A percentile compares a stretch with the other conserved stretches of the same genome.
These are phyloP conservation scores for Mythimna albipuncta DNA, from an alignment of 2,888 invertebrate species.

Conservation along the genomic window DNA sequence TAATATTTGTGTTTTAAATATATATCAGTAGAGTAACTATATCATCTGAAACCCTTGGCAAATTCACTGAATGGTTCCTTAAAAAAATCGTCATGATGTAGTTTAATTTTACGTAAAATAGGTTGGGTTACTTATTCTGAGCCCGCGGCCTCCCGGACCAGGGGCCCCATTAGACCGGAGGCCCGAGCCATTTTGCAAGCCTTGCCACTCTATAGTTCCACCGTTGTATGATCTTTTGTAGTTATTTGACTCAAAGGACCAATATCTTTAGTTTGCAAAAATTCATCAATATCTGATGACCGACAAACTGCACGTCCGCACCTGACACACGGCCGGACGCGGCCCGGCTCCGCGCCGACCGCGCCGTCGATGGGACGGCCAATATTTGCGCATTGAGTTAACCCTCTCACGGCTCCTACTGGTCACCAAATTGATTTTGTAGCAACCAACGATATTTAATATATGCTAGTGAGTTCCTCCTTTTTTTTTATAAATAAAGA, in stretches of 20 bases:
- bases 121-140: too few relatives aligned
- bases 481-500: not conserved
- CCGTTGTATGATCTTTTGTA: not conserved
- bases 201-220: too few relatives aligned
- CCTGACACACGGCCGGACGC: slow-evolving; percentile 19
- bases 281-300: slow-evolving; percentile 12
- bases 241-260: not conserved
- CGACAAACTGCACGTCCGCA: slow-evolving; percentile 15
- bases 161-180: too few relatives aligned
- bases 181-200: too few relatives aligned
- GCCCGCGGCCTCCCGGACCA: too few relatives aligned
- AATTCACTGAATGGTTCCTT: too few relatives aligned
- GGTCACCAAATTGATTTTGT: slow-evolving; percentile 59
- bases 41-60: too few relatives aligned
- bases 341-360: slow-evolving; percentile 8
- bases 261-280: not conserved
- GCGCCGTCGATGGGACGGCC: slow-evolving; percentile 49
- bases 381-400: slow-evolving; percentile 61
- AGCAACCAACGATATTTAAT: slow-evolving; percentile 49
- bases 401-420: slow-evolving; percentile 40
- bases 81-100: too few relatives aligned
- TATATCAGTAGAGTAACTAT: too few relatives aligned
- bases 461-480: slow-evolving; percentile 42
- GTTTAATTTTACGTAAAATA: too few relatives aligned
- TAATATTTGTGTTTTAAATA: too few relatives aligned